These are phyloP conservation scores for Gadus chalcogrammus DNA, from an alignment of 2,113 vertebrate species.

Conservation along the genomic window DNA sequence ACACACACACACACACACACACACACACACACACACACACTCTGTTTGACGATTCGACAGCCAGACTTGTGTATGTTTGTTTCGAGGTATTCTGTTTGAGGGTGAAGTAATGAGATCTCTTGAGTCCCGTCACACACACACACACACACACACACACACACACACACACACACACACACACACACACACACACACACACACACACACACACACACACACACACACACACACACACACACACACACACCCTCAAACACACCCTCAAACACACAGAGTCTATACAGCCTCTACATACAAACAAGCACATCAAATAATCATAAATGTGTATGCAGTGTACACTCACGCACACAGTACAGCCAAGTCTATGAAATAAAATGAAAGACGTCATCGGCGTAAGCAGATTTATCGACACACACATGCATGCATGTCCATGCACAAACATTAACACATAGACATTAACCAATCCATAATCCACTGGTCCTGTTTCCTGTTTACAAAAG, in stretches of 20 bases:
- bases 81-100: constrained; percentile 35
- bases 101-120: constrained; percentile 61
- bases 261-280: not conserved
- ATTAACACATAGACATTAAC: not conserved
- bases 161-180: constrained; percentile 11
- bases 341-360: too few species aligned
- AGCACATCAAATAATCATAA: not conserved
- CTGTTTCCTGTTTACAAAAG: not conserved
- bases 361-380: too few species aligned
- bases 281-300: not conserved
- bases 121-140: constrained; percentile 28
- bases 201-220: too few species aligned
- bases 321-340: too few species aligned
- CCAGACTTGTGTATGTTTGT: constrained; percentile 39
- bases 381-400: not conserved
- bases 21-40: constrained; percentile 6
- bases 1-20: not conserved
- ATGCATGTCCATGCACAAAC: not conserved
- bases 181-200: not conserved
- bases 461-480: not conserved
- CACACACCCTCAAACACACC: not conserved
- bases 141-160: not conserved
- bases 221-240: not conserved
- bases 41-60: not conserved
- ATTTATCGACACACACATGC: constrained; percentile 2